Evolutionary conservation across 2,113 vertebrate species (phyloP), one percentile per base, ranked within the genome.

Genomic region (Ceuthmochares aereus): DNA sequence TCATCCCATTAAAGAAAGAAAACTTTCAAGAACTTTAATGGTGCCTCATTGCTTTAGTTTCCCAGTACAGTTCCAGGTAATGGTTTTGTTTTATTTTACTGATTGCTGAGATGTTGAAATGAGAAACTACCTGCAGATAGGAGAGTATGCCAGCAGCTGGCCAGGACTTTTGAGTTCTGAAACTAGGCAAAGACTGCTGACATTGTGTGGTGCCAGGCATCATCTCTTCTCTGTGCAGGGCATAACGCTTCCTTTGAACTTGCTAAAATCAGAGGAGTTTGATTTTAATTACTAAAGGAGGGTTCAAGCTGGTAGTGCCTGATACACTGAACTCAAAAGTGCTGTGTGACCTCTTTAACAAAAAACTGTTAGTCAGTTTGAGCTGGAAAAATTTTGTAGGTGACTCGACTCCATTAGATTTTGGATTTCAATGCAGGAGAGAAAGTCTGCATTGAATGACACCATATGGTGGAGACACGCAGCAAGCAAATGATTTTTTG

Each of bases 381-480:
- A 94, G 68, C 68, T 86, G 76, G 75, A 72, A 88, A 86, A 84
- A 68, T 60, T 95, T 89, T 66, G 52, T 96, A 95, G 95, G 93
- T 96, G 90, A 96, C 77, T 86, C 0, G 37, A 73, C 63, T 95
- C 88, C 68, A 72, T 77, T 90, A 79, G 92, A 88, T 88, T 73
- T 87, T 91, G 72, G 77, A 93, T 93, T 96, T 96, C 80, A 92
- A 2, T 69, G 45, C 55, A 78, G 90, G 76, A 84, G 80, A 87
- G 87, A 89, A 95, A 90, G 80, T 84, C 95, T 92, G 73, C 80
- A 27, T 84, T 96, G 96, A 97, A 95, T 95, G 95, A 95, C 93
- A 95, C 92, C 94, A 95, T 97, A 96, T 96, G 93, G 95, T 89
- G 91, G 94, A 96, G 92, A 93, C 93, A 91, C 84, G 87, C 87